Evolutionary conservation across 2,797 vertebrate species (phyloP), one percentile per base, ranked within the genome.

Genomic region (Numenius phaeopus): DNA sequence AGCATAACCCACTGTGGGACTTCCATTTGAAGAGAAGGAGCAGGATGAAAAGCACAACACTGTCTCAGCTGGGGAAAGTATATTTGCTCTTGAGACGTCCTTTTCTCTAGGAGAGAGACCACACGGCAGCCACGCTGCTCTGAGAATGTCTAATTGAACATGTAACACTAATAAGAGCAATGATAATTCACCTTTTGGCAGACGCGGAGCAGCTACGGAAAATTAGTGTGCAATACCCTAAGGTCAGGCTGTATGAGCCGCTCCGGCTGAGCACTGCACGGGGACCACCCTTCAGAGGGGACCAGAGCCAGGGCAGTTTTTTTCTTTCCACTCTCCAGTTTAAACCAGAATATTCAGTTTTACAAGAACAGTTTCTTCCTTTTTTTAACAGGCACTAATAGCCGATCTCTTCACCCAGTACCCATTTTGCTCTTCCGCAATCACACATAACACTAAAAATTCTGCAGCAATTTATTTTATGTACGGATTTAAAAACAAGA

Each of bases 401-500:
- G 30, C 1, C 0, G 0, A 29, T 57, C 61, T 81, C 37, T 14
- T n/a, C 26, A 32, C 14, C 52, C 64, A 39, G n/a, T 9, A 47
- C n/a, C 44, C 75, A 15, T 73, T 50, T 57, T 29, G 1, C 19
- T 71, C 27, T 30, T 42, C 26, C 16, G 14, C 20, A 61, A 82
- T 65, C 57, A 55, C 47, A 50, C 10, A 44, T 34, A 59, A 24
- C 26, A 42, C 83, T 37, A 20, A 67, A 47, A 95, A 76, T 30
- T 64, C 40, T 5, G 39, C 55, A 76, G 54, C 14, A 57, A 81
- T 52, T 2, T 65, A 75, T 55, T 87, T 84, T 27, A 20, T 59
- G 79, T n/a, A 83, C 13, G 55, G 80, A 90, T 95, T 96, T 87
- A 96, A 91, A 88, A 54, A 7, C 57, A 75, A 90, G 77, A 88